Evolutionary conservation across 2,888 invertebrate genomes (phyloP), one percentile per base, ranked within the genome.

Genomic region (Drosophila lutescens): DNA sequence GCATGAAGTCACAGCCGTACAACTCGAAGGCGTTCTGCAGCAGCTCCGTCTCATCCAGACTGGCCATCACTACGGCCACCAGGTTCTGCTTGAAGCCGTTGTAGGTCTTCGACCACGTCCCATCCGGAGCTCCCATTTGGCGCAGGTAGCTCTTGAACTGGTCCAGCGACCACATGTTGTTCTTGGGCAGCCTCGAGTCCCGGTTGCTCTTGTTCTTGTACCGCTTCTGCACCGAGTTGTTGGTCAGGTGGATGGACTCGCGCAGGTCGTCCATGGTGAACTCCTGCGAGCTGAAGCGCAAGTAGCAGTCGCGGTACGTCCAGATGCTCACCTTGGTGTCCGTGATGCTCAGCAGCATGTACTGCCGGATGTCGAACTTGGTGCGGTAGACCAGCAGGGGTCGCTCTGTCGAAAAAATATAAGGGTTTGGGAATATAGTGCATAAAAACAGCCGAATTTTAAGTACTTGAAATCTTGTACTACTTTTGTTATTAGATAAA

Each of bases 1-100:
- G 91, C 93, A 98, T 96, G 91, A 98, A 98, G 92, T 98, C 98
- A 57, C 98, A 98, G 7, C 98, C 98, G 90, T 97, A 98, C 40
- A 98, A 90, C 91, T 98, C 98, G 92, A 98, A 98, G 62, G 96
- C 95, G 86, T 96, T 96, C 85, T 94, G 94, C 70, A 95, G 93
- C 20, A 94, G 92, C 40, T 95, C 94, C 79, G 96, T 93, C 74
- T 95, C 94, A 76, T 96, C 95, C 91, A 97, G 95, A 54, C 96
- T 95, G 55, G 96, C 95, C 60, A 98, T 92, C 91, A 98, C 89
- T 23, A 96, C 95, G n/a, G 96, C 95, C 13, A 96, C 94, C 32
- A 98, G 95, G 43, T 96, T 95, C 85, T 96, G 95, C 79, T 95
- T 95, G 96, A 98, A 97, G 57, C 96, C 96, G 6, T 96, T 96